Conservation (phyloP, 2,888 invertebrate species). For the Tryphoninae sp. region DNA sequence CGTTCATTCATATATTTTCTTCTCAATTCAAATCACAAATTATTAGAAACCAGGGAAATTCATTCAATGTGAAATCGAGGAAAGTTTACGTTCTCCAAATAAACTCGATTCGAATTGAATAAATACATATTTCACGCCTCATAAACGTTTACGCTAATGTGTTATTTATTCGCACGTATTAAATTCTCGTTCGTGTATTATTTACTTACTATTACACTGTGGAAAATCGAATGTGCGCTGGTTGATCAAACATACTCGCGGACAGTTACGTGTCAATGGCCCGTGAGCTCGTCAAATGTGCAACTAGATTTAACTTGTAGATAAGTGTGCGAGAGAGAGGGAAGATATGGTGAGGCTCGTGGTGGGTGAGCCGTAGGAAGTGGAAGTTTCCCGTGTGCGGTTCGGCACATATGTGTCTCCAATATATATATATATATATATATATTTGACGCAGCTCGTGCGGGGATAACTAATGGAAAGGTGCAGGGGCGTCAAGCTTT, state of each 20-base stretch:
- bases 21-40: background rate
- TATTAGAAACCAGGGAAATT: background rate
- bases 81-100: background rate
- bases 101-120: background rate
- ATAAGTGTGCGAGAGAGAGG: conserved; percentile 11
- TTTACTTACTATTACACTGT: background rate
- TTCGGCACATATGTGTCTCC: conserved; percentile 68
- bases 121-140: background rate
- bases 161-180: background rate
- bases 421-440: background rate
- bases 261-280: conserved; percentile 28
- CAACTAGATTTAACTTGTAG: conserved; percentile 10
- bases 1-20: background rate
- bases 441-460: conserved; percentile 64
- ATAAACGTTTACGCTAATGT: background rate
- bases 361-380: conserved; percentile 72
- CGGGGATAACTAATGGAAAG: conserved; percentile 69
- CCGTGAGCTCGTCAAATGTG: conserved; percentile 16
- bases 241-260: conserved; percentile 26
- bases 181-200: background rate
- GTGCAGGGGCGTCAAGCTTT: conserved; percentile 77
- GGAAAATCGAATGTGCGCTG: conserved; percentile 14
- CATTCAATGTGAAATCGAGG: background rate
- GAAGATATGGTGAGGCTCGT: conserved; percentile 62
- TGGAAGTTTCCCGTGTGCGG: conserved; percentile 71